These are phyloP conservation scores for Bombus pyrosoma DNA, from an alignment of 1,140 invertebrate species.

Conservation along the genomic window DNA sequence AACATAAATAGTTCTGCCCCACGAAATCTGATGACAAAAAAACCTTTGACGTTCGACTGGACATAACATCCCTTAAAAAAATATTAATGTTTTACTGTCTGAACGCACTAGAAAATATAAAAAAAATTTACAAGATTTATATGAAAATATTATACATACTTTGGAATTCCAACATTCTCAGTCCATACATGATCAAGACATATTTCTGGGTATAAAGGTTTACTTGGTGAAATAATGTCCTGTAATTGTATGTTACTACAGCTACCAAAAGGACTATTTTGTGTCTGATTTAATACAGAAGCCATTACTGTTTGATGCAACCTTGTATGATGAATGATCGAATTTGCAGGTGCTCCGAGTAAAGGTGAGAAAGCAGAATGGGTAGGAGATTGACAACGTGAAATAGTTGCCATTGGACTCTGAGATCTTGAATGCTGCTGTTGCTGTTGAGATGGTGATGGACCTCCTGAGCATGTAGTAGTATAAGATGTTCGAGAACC, in stretches of 20 bases:
- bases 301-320: constrained; percentile 77
- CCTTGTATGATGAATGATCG: constrained; percentile 71
- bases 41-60: constrained; percentile 87
- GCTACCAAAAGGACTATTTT: constrained; percentile 65
- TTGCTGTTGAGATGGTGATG: constrained; percentile 75
- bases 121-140: background rate
- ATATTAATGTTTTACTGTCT: background rate
- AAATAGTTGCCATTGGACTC: constrained; percentile 85
- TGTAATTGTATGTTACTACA: constrained; percentile 74
- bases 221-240: constrained; percentile 80
- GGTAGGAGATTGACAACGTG: constrained; percentile 80
- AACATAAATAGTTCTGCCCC: constrained; percentile 92
- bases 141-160: constrained; percentile 76
- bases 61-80: constrained; percentile 77
- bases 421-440: constrained; percentile 83
- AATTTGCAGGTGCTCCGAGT: constrained; percentile 62
- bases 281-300: constrained; percentile 67
- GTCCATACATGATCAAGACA: constrained; percentile 95
- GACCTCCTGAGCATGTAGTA: constrained; percentile 69
- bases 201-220: constrained; percentile 91
- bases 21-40: constrained; percentile 93
- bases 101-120: constrained; percentile 41
- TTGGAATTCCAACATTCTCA: constrained; percentile 85
- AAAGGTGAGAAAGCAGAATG: constrained; percentile 77
- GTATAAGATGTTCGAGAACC: constrained; percentile 78